These are phyloP conservation scores for Aphelenchoides avenae DNA, from an alignment of 1,140 invertebrate species.

Conservation along the genomic window DNA sequence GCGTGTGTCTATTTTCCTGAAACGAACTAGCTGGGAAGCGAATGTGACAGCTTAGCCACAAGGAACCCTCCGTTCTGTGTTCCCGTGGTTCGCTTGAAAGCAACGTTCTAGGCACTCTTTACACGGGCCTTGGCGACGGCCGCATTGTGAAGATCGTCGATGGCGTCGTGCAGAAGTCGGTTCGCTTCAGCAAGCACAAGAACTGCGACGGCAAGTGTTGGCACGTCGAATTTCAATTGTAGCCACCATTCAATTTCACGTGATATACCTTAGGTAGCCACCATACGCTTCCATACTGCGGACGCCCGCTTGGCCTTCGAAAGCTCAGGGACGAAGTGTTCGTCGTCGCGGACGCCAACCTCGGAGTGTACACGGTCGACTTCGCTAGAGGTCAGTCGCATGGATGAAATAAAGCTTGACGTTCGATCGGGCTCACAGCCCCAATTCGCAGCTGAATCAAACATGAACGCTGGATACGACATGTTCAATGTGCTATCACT, in stretches of 20 bases:
- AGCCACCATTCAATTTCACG: no score
- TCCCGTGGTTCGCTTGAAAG: no score
- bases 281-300: conserved; percentile 31
- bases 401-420: not conserved
- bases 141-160: conserved; percentile 52
- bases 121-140: conserved; percentile 48
- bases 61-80: no score
- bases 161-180: conserved; percentile 33
- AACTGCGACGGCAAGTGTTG: no score
- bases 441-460: not conserved
- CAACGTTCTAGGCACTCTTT: conserved; percentile 43
- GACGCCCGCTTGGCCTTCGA: conserved; percentile 52
- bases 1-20: no score
- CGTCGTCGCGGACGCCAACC: conserved; percentile 51
- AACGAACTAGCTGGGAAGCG: no score
- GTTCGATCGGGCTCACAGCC: not conserved
- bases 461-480: no score
- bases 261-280: no score
- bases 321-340: conserved; percentile 42
- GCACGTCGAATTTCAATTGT: conserved; percentile 3
- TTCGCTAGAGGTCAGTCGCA: conserved; percentile 50
- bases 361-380: conserved; percentile 47
- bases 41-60: no score
- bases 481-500: not conserved
- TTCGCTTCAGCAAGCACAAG: conserved; percentile 25